Evolutionary conservation across 2,888 invertebrate genomes (phyloP), one percentile per base, ranked within the genome.

Genomic region (Hymenopus coronatus): DNA sequence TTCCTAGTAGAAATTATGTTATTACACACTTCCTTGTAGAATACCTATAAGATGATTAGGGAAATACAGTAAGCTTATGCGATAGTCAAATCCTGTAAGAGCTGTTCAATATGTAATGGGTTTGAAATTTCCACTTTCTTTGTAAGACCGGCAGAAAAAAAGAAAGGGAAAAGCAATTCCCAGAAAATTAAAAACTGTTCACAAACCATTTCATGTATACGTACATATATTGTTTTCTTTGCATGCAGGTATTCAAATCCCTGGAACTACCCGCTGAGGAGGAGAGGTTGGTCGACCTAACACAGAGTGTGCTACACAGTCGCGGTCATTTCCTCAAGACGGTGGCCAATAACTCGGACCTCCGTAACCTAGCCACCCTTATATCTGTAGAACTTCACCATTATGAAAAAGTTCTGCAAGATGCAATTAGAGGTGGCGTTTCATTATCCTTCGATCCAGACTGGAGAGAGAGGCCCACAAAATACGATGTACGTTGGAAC

Each of bases 241-340:
- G 54, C 12, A 6, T 25, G 33, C 90, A 92, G 97, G 96, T 97
- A 89, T 97, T 97, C 92, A 95, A 96, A 84, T 95, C 96, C 86
- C 94, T 97, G 90, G 97, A 97, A 93, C 95, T 96, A 91, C 97
- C 97, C 3, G 96, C 96, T 0, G 97, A 97, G 94, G 93, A 96
- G 91, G 94, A 95, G 15, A 96, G 96, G 91, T 94, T 97, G 91
- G 92, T 92, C 30, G 91, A 92, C 54, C 93, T 94, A 87, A 93
- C 94, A 88, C 91, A 91, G 8, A 92, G 92, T 0, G 92, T 94
- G 33, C 90, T 91, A 85, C 94, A 94, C 90, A 95, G 94, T 91
- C 94, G 96, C 89, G 94, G 95, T 91, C 94, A 94, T 88, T 94
- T 96, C 90, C 94, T 97, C 4, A 93, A 93, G 86, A 94, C 94